Percentiles rank a stretch among this genome's conserved stretches.
phyloP scores from a whole-genome alignment of 2,113 vertebrate genomes.

The Antennarius striatus region DNA sequence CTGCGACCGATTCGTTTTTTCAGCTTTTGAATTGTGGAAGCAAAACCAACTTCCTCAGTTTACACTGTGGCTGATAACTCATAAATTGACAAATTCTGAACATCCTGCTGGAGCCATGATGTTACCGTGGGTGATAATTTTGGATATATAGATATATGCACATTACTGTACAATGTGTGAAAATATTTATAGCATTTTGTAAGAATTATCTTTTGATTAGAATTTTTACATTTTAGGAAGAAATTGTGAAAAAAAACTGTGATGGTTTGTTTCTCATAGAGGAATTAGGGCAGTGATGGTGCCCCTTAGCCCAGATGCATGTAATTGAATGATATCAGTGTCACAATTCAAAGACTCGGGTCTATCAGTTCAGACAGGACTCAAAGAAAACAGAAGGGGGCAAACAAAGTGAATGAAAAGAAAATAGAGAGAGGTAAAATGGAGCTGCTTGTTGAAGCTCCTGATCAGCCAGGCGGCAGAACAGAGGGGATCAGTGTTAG shows the following conservation, averaged over 20 bases:
- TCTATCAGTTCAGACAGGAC: no score
- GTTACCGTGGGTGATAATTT: no score
- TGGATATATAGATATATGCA: no score
- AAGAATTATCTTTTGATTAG: no score
- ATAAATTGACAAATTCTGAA: background rate
- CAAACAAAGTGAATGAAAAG: conserved; percentile 1
- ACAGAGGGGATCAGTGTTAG: conserved; percentile 66
- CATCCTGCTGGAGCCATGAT: background rate
- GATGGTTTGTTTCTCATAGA: no score
- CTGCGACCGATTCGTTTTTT: conserved; percentile 30
- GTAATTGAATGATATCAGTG: conserved; percentile 65
- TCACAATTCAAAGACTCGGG: conserved; percentile 7
- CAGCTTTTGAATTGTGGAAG: conserved; percentile 52
- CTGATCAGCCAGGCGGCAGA: conserved; percentile 46
- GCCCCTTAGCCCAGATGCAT: conserved; percentile 35
- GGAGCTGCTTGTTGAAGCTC: conserved; percentile 55
- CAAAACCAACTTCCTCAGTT: conserved; percentile 41
- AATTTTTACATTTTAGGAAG: no score
- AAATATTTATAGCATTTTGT: no score
- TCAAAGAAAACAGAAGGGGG: background rate
- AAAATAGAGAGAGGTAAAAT: conserved; percentile 42
- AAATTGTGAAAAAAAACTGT: no score
- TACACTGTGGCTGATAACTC: background rate
- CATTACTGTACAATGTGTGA: no score
- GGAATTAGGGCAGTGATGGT: no score